These are phyloP conservation scores for Varanus komodoensis DNA, from an alignment of 2,113 vertebrate genomes.

Conservation along the genomic window DNA sequence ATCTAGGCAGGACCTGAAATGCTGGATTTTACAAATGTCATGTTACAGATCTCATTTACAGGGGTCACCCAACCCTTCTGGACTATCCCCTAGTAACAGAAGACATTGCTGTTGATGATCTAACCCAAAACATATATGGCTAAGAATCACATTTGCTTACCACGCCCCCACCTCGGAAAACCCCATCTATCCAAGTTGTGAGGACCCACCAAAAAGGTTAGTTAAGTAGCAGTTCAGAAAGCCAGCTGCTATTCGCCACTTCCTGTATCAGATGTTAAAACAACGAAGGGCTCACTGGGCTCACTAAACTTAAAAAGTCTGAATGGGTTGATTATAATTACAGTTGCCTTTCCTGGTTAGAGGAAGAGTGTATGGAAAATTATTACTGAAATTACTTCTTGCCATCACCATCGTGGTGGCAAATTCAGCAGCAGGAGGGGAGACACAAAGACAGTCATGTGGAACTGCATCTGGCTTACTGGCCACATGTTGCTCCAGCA, in stretches of 20 bases:
- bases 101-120: conserved; percentile 21
- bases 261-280: not conserved
- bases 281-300: not conserved
- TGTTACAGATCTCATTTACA: not conserved
- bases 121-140: not conserved
- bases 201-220: not conserved
- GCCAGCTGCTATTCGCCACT: not conserved
- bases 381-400: no score
- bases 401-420: no score
- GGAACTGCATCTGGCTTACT: no score
- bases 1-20: conserved; percentile 7
- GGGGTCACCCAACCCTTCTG: not conserved
- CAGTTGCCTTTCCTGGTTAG: not conserved
- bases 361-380: not conserved
- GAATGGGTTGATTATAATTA: not conserved
- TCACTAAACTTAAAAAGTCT: not conserved
- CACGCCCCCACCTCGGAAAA: conserved; percentile 2
- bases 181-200: conserved; percentile 2
- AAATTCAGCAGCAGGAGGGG: no score
- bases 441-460: no score
- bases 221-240: not conserved
- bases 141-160: conserved; percentile 18
- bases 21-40: conserved; percentile 32
- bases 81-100: not conserved
- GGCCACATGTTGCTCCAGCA: no score